A percentile compares a stretch with the other conserved stretches of the same genome.
phyloP scores from a whole-genome alignment of 1,140 invertebrate species.

The Rhynchophorus ferrugineus region DNA sequence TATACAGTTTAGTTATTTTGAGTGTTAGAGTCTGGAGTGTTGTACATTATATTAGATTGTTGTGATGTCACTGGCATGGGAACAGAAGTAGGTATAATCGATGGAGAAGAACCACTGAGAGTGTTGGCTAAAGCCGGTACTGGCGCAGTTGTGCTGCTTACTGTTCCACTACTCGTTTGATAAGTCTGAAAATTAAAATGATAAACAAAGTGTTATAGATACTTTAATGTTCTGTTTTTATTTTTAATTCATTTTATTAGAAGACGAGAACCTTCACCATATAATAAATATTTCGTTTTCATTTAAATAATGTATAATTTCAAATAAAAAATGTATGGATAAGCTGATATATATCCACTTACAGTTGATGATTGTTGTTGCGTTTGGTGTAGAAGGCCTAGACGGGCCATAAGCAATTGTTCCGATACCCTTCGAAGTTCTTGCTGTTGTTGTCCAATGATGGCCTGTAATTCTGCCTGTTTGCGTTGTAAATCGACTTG shows the following conservation, averaged over 20 bases:
- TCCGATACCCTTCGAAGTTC: slow-evolving; percentile 75
- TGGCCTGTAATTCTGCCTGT: slow-evolving; percentile 74
- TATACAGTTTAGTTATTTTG: slow-evolving; percentile 15
- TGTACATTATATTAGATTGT: slow-evolving; percentile 24
- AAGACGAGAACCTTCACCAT: too few species aligned
- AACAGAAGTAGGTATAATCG: slow-evolving; percentile 26
- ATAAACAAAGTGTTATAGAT: not conserved
- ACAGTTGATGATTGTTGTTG: slow-evolving; percentile 36
- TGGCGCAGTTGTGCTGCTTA: slow-evolving; percentile 36
- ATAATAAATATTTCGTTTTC: too few species aligned
- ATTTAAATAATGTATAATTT: too few species aligned
- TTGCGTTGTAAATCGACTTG: slow-evolving; percentile 74
- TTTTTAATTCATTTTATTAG: too few species aligned
- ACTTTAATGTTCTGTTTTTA: not conserved
- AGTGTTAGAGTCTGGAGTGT: slow-evolving; percentile 25
- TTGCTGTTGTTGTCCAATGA: slow-evolving; percentile 79
- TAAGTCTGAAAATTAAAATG: slow-evolving; percentile 9
- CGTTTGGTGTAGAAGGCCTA: slow-evolving; percentile 60
- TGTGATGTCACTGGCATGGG: slow-evolving; percentile 19
- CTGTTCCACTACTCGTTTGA: slow-evolving; percentile 36
- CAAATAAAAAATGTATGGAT: too few species aligned
- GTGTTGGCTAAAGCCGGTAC: slow-evolving; percentile 16
- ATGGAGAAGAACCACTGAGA: slow-evolving; percentile 17
- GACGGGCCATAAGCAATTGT: slow-evolving; percentile 74
- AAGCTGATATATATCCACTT: too few species aligned